Conservation (phyloP, 2,113 vertebrate species). For the Romanogobio albipinnatus region DNA sequence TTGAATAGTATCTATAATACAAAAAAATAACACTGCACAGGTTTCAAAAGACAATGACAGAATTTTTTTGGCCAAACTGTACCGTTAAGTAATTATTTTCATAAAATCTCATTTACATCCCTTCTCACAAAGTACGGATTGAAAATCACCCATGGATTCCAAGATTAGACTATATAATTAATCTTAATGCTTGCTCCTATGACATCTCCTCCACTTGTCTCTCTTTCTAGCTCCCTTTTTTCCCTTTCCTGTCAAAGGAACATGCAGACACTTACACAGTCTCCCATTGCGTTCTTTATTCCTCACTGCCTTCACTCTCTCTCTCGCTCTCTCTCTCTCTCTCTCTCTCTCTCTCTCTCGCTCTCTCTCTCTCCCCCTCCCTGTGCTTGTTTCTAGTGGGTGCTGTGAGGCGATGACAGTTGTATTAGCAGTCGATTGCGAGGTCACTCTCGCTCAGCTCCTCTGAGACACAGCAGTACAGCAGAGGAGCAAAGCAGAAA, state of each 20-base stretch:
- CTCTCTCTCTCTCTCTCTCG: slow-evolving; percentile 1
- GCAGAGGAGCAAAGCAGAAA: slow-evolving; percentile 44
- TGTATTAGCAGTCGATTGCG: slow-evolving; percentile 77
- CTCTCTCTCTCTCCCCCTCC: slow-evolving; percentile 15
- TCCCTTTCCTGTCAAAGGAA: neutral
- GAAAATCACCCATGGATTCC: neutral
- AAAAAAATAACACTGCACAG: neutral
- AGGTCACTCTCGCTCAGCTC: slow-evolving; percentile 73
- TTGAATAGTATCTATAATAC: neutral
- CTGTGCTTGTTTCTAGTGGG: slow-evolving; percentile 57
- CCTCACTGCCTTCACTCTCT: neutral
- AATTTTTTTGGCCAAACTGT: neutral
- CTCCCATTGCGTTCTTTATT: slow-evolving; percentile 34
- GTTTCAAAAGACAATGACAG: neutral
- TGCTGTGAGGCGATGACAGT: slow-evolving; percentile 73
- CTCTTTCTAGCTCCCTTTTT: neutral
- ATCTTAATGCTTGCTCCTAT: neutral
- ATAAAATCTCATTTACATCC: neutral
- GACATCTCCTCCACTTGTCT: neutral
- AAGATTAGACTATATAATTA: slow-evolving; percentile 8
- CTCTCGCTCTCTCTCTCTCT: slow-evolving; percentile 1
- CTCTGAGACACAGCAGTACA: slow-evolving; percentile 60
- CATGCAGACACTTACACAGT: neutral
- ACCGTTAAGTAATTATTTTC: neutral
- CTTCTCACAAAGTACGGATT: neutral